phyloP scores from a whole-genome alignment of 2,888 invertebrate genomes.

The Agrilus mali region DNA sequence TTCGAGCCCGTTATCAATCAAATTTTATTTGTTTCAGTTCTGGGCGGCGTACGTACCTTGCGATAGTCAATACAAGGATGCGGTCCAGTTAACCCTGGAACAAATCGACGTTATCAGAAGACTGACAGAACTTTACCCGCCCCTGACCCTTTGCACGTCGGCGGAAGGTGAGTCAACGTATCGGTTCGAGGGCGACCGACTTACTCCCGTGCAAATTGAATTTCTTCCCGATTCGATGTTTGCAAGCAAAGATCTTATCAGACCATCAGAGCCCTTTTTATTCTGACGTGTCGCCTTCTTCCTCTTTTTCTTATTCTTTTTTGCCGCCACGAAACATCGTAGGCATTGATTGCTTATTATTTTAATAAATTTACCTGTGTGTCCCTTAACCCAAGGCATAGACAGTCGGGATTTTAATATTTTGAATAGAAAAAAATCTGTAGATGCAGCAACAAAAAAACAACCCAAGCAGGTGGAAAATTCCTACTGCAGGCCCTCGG shows the following conservation, averaged over 20 bases:
- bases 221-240: background rate
- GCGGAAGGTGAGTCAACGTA: constrained; percentile 50
- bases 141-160: constrained; percentile 64
- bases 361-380: too few species aligned
- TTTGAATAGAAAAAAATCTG: too few species aligned
- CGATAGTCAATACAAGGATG: constrained; percentile 70
- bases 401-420: too few species aligned
- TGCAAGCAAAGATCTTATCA: background rate
- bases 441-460: too few species aligned
- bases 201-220: background rate
- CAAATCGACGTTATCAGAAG: constrained; percentile 78
- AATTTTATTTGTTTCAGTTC: constrained; percentile 44
- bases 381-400: too few species aligned
- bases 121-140: constrained; percentile 66
- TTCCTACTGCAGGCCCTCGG: too few species aligned
- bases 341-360: too few species aligned
- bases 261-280: background rate
- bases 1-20: too few species aligned
- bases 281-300: background rate
- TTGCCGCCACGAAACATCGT: background rate
- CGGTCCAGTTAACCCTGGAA: constrained; percentile 71
- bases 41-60: constrained; percentile 83
- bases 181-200: background rate
- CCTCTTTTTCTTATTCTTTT: too few species aligned
- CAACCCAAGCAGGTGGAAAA: too few species aligned